Evolutionary conservation across 1,140 invertebrate species (phyloP), one percentile per base, ranked within the genome.

Genomic region (Asbolus verrucosus): DNA sequence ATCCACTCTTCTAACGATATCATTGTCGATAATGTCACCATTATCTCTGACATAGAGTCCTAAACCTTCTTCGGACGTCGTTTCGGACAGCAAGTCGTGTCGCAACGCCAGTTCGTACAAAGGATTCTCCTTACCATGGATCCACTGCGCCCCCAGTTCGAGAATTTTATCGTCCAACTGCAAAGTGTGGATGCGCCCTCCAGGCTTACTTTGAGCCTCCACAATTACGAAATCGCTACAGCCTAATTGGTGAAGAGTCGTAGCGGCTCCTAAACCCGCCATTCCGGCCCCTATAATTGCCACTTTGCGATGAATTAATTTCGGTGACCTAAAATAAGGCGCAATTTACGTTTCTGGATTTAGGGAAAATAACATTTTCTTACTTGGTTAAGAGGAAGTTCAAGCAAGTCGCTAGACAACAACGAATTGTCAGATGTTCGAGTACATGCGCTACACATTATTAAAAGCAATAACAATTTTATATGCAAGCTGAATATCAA

Each of bases 111-210:
- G 78, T 63, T 85, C 46, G 74, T 84, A 85, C 1, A 92, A 77
- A 11, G 77, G 68, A 81, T 89, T 88, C 43, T 87, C 79, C 69
- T 87, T 82, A 1, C 91, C 91, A 71, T 93, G 91, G 16, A 93
- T 81, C 88, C 91, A 93, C 78, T 93, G 91, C 5, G 91, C 91
- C 8, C 92, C 91, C 6, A 86, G 68, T 79, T 93, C 92, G 71
- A 87, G 72, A 68, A 82, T 77, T 8, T 76, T 75, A 4, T 81
- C 77, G 63, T 82, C 78, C 69, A 84, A 80, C 9, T 72, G 15
- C 13, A 83, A 67, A 0, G 89, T 87, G 14, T 81, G 67, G 39
- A 91, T 85, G 73, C 91, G 82, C 18, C 91, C 90, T 62, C 91
- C 91, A 63, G 86, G 67, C 74, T 81, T 75, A 63, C 82, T 74